A percentile compares a stretch with the other conserved stretches of the same genome.
phyloP scores from a whole-genome alignment of 2,888 invertebrate species.

The Heliconius ethilla region DNA sequence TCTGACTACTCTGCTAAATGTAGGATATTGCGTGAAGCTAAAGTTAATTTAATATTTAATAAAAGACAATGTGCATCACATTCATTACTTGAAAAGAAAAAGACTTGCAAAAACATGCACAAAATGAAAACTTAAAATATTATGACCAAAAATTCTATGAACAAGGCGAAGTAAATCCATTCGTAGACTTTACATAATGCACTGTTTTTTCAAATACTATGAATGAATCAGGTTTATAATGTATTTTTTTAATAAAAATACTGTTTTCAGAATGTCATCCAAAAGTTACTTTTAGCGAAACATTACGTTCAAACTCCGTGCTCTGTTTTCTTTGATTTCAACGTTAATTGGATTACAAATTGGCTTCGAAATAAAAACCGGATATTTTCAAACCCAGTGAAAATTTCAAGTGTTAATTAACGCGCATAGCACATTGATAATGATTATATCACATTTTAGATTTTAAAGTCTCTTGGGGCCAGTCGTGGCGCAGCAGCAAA shows the following conservation, averaged over 20 bases:
- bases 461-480: not conserved
- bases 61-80: not conserved
- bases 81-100: not conserved
- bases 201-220: not conserved
- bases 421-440: constrained; percentile 3
- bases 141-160: not conserved
- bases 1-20: too few relatives aligned
- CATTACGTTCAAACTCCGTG: constrained; percentile 19
- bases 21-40: too few relatives aligned
- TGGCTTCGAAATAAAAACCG: constrained; percentile 29
- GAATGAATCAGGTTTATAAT: not conserved
- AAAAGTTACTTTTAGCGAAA: constrained; percentile 22
- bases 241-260: not conserved
- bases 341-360: constrained; percentile 34
- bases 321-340: constrained; percentile 33
- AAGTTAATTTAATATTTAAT: not conserved
- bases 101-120: not conserved
- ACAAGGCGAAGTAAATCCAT: not conserved
- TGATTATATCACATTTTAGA: constrained; percentile 7
- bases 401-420: constrained; percentile 18
- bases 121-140: not conserved
- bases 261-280: constrained; percentile 3
- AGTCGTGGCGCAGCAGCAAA: not conserved
- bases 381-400: constrained; percentile 26
- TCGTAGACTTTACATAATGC: not conserved